Evolutionary conservation across 2,113 vertebrate genomes (phyloP).

Genomic region (Leucopsar rothschildi): DNA sequence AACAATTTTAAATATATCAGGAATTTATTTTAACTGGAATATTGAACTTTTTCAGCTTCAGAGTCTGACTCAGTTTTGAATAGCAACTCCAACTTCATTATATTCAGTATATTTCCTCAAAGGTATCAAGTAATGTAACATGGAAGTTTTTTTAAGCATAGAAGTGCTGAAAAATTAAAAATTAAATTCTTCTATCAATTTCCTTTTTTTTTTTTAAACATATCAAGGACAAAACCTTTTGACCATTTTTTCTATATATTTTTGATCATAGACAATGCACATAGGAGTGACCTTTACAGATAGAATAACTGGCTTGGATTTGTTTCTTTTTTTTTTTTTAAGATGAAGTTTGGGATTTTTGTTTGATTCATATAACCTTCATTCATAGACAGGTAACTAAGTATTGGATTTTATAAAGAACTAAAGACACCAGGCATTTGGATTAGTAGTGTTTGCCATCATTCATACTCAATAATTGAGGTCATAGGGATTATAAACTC

Average conservation of each 20-base stretch:
- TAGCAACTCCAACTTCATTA: not conserved
- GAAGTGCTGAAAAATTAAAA: not conserved
- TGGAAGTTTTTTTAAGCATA: not conserved
- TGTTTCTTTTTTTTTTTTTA: not conserved
- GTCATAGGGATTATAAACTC: constrained; percentile 66
- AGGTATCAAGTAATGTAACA: not conserved
- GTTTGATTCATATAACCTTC: constrained; percentile 64
- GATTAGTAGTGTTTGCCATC: constrained; percentile 68
- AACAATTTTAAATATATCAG: not conserved
- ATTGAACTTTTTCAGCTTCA: not conserved
- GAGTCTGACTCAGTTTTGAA: not conserved
- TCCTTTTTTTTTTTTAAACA: rapidly evolving
- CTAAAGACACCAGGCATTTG: constrained; percentile 50
- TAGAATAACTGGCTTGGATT: not conserved
- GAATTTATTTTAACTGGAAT: not conserved
- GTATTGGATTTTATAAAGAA: constrained; percentile 59
- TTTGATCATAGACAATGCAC: not conserved
- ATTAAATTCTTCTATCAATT: not conserved
- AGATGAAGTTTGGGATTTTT: constrained; percentile 6
- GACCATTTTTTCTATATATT: not conserved
- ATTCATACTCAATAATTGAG: constrained; percentile 73
- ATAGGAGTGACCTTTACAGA: not conserved
- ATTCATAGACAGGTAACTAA: constrained; percentile 55
- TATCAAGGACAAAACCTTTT: not conserved
- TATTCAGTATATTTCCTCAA: not conserved